Conservation (phyloP, 30 jellyfish, hydroid and myxozoan species). For the Hydra vulgaris region DNA sequence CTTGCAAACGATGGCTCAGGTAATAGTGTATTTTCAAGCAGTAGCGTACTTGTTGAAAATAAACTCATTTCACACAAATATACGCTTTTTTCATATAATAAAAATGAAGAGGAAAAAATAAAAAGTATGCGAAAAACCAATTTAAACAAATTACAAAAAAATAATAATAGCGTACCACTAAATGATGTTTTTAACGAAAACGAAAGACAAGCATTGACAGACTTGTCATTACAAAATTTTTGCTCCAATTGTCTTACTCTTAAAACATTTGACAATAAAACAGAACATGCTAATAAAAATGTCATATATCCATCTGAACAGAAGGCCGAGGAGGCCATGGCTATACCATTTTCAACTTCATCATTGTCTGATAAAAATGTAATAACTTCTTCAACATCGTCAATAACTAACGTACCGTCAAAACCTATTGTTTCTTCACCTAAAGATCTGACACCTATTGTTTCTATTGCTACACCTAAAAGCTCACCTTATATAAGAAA, state of each 20-base stretch:
- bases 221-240: neutral
- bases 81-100: neutral
- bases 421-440: neutral
- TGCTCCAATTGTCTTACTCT: neutral
- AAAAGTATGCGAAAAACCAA: neutral
- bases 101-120: neutral
- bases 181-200: neutral
- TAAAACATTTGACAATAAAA: neutral
- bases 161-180: neutral
- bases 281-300: neutral
- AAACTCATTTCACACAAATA: neutral
- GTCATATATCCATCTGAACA: too few species aligned
- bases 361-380: neutral
- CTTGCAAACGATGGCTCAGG: too few species aligned
- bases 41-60: neutral
- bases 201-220: neutral
- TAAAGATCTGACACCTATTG: neutral
- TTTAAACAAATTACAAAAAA: neutral
- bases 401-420: neutral
- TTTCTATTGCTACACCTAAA: too few species aligned
- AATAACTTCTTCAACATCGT: neutral
- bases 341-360: neutral
- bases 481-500: neutral
- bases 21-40: too few species aligned
- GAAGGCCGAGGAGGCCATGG: too few species aligned